Evolutionary conservation across 2,113 vertebrate genomes (phyloP).

Genomic region (Pseudopipra pipra): DNA sequence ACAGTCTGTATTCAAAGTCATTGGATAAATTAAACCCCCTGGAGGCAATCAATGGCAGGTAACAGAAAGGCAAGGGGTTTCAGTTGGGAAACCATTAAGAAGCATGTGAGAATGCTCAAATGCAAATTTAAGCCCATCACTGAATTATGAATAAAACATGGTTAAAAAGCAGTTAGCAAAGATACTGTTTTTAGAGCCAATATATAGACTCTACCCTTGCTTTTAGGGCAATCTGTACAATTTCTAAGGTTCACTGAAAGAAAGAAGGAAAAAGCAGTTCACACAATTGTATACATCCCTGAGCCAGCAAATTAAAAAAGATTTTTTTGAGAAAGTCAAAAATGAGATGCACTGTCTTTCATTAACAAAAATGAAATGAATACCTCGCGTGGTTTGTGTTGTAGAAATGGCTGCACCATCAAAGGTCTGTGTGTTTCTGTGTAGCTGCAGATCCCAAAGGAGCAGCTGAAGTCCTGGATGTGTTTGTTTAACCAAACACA

Average conservation of each 20-base stretch:
- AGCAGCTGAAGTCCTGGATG: not conserved
- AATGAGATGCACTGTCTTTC: not conserved
- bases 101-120: not conserved
- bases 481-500: not conserved
- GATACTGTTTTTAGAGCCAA: not conserved
- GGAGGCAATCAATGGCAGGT: not conserved
- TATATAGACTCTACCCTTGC: not conserved
- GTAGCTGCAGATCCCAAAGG: not conserved
- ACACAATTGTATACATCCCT: not conserved
- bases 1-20: not conserved
- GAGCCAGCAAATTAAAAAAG: not conserved
- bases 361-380: not conserved
- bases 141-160: conserved; percentile 5
- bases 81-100: not conserved
- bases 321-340: not conserved
- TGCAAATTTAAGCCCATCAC: not conserved
- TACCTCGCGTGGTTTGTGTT: rapidly evolving
- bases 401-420: not conserved
- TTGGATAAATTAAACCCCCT: not conserved
- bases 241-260: not conserved
- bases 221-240: not conserved
- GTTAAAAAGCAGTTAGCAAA: not conserved
- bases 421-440: rapidly evolving
- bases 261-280: not conserved
- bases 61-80: not conserved